These are phyloP conservation scores for Rhopalosiphum nymphaeae DNA, from an alignment of 2,888 invertebrate species.

Conservation along the genomic window DNA sequence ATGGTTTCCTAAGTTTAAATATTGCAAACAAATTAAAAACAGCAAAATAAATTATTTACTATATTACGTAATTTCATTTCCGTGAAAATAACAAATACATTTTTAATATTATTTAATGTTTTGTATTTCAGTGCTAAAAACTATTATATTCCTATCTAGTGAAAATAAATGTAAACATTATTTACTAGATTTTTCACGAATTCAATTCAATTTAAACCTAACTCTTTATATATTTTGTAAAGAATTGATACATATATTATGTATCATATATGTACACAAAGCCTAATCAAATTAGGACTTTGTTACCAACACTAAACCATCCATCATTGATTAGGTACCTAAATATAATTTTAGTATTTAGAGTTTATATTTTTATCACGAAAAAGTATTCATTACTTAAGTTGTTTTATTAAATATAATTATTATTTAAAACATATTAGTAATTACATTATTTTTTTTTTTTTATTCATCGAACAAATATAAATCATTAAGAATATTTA, in stretches of 20 bases:
- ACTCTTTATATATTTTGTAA: too few species aligned
- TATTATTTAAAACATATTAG: not conserved
- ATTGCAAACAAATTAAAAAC: not conserved
- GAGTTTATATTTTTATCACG: not conserved
- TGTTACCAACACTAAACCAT: not conserved
- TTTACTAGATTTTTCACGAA: too few species aligned
- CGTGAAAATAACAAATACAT: not conserved
- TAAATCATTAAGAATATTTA: not conserved
- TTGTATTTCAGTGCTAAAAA: not conserved
- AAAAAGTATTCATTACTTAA: not conserved
- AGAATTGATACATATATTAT: too few species aligned
- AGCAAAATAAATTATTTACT: not conserved
- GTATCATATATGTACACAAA: not conserved
- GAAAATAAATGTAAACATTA: too few species aligned
- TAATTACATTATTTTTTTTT: not conserved
- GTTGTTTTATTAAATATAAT: not conserved
- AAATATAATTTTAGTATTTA: not conserved
- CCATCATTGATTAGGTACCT: not conserved
- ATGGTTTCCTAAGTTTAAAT: not conserved
- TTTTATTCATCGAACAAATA: not conserved
- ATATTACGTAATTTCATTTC: not conserved
- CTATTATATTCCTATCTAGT: too few species aligned
- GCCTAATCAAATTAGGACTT: not conserved
- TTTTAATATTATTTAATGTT: too few species aligned
- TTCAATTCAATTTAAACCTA: too few species aligned